Evolutionary conservation across 2,888 invertebrate species (phyloP).

Genomic region (Helobdella robusta): DNA sequence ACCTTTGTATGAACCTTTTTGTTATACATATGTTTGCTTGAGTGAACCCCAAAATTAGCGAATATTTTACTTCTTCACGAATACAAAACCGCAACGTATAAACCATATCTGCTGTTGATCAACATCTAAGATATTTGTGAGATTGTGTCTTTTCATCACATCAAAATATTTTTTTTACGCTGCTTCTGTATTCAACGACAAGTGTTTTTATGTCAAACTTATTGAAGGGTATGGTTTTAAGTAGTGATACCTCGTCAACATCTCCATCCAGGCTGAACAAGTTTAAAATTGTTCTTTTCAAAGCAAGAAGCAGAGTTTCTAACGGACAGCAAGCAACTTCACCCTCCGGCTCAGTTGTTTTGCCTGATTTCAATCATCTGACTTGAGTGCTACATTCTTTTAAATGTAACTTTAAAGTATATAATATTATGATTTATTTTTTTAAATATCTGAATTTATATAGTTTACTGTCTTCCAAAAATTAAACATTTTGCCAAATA

Average conservation of each 20-base stretch:
- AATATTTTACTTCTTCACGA: no score
- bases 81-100: constrained; percentile 23
- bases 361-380: no score
- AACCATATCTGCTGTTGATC: neutral
- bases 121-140: neutral
- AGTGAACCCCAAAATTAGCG: no score
- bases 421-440: no score
- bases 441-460: no score
- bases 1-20: no score
- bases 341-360: no score
- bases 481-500: no score
- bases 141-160: constrained; percentile 12
- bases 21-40: no score
- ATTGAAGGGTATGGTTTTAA: constrained; percentile 57
- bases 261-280: constrained; percentile 62
- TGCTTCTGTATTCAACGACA: constrained; percentile 24
- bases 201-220: constrained; percentile 33
- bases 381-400: no score
- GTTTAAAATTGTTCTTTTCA: constrained; percentile 61
- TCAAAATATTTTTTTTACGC: neutral
- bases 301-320: constrained; percentile 69
- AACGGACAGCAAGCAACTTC: constrained; percentile 77
- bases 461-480: no score
- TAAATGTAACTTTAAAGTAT: no score
- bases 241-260: constrained; percentile 54